Base-by-base conservation (phyloP, 2,113 vertebrate genomes). In the Hemibagrus wyckioides region DNA sequence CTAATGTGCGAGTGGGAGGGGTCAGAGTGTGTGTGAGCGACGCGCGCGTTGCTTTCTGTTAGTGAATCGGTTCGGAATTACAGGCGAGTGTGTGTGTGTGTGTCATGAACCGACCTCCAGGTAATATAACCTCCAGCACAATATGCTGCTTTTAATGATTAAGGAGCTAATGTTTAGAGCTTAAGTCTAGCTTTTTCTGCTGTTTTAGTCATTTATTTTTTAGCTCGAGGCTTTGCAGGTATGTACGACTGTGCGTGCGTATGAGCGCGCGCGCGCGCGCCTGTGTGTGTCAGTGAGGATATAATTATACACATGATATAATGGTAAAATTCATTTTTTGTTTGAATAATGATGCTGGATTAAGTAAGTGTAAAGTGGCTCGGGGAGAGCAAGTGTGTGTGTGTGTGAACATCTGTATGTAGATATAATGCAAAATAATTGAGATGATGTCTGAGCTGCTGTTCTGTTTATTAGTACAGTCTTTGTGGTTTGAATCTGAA, bases 21-120 rank as follows among this genome's bases (percentile, higher is more conserved):
- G 82, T 48, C n/a, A 2, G n/a, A n/a, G 41, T 23, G n/a, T 23
- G 36, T 65, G 82, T 30, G 65, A 30, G 57, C 33, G 23, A 5
- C 9, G 80, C 25, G 23, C 25, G 23, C 54, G 14, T 25, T n/a
- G 21, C 2, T 15, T 25, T 63, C n/a, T 76, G 2, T 39, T 0
- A 61, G 21, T 44, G 50, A 54, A 48, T 44, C 61, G 59, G 48
- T n/a, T 33, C 41, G 36, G 39, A 14, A 28, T 73, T 59, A 11
- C 54, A 59, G 52, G 30, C 14, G 54, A 19, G 30, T 28, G 61
- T 61, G 90, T 63, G n/a, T n/a, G n/a, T n/a, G n/a, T 23, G 50
- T 61, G 90, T 63, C 44, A 90, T 87, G 90, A 91, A 91, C 54
- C 85, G 87, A 91, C 83, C 91, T 86, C 88, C 94, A 93, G 94